Conservation (phyloP, 2,113 vertebrate genomes). For the Etia nguti region DNA sequence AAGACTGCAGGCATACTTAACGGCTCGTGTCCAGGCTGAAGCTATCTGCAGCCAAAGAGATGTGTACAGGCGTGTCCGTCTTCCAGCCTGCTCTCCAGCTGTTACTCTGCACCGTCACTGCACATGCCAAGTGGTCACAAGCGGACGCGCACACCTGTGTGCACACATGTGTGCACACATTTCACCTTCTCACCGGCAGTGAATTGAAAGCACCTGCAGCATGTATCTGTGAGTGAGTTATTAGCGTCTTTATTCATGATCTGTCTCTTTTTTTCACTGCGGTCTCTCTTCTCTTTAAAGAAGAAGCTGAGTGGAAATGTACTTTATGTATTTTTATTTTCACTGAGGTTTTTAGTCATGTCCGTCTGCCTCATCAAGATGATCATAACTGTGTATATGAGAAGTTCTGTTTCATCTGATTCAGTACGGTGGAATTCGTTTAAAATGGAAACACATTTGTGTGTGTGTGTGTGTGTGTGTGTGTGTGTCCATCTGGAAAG, state of each 20-base stretch:
- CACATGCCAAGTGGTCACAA: neutral
- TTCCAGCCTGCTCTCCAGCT: slow-evolving; percentile 25
- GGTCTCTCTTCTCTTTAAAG: neutral
- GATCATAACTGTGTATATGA: neutral
- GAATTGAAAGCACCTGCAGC: slow-evolving; percentile 10
- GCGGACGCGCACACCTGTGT: neutral
- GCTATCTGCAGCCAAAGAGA: neutral
- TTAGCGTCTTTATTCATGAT: neutral
- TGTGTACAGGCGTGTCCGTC: slow-evolving; percentile 22
- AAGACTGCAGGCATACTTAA: neutral
- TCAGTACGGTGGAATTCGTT: neutral
- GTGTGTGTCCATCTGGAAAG: neutral
- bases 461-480: neutral
- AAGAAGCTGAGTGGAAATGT: neutral
- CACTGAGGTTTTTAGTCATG: neutral
- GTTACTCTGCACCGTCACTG: neutral
- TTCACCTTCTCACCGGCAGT: neutral
- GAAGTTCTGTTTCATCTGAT: neutral
- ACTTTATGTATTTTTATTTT: neutral
- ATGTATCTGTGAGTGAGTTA: neutral
- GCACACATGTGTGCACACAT: neutral
- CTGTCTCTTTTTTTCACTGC: neutral
- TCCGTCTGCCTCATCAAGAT: neutral
- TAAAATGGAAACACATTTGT: slow-evolving; percentile 10
- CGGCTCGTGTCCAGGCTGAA: neutral